These are phyloP conservation scores for Hippocampus comes DNA, from an alignment of 2,113 vertebrate genomes.

Conservation along the genomic window DNA sequence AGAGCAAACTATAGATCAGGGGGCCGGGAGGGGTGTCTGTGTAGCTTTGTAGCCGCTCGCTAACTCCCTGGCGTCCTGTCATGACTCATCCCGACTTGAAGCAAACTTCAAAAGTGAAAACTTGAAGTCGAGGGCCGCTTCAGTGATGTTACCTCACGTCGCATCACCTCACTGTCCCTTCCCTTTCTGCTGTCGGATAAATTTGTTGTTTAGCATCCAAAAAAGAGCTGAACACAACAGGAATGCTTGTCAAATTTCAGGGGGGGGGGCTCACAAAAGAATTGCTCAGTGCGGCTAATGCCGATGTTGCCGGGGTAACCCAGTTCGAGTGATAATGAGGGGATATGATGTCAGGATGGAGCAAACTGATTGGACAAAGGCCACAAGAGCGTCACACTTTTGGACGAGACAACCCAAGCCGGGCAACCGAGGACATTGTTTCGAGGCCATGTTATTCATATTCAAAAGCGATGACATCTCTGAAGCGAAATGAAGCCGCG, in stretches of 20 bases:
- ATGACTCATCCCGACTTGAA: conserved; percentile 4
- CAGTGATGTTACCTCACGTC: conserved; percentile 23
- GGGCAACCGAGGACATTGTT: conserved; percentile 14
- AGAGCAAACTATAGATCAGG: conserved; percentile 52
- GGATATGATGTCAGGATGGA: conserved; percentile 54
- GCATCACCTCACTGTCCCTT: conserved; percentile 7
- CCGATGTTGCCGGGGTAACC: conserved; percentile 44
- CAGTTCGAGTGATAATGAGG: conserved; percentile 44
- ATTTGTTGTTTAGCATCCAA: conserved; percentile 25
- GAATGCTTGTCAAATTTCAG: conserved; percentile 45
- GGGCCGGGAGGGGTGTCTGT: neutral
- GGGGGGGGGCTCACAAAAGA: too few species aligned
- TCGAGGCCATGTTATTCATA: conserved; percentile 14
- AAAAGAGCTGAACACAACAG: conserved; percentile 9
- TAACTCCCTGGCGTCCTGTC: conserved; percentile 36
- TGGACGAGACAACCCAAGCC: conserved; percentile 10
- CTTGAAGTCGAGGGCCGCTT: neutral
- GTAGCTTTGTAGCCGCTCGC: neutral
- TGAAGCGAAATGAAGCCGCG: conserved; percentile 3
- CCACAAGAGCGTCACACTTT: conserved; percentile 35
- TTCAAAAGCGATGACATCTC: conserved; percentile 59
- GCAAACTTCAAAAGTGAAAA: conserved; percentile 37
- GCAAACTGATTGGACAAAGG: conserved; percentile 28
- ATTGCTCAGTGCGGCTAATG: conserved; percentile 35
- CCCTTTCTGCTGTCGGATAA: conserved; percentile 27